These are phyloP conservation scores for Nettapus auritus DNA, from an alignment of 2,113 vertebrate genomes.

Conservation along the genomic window DNA sequence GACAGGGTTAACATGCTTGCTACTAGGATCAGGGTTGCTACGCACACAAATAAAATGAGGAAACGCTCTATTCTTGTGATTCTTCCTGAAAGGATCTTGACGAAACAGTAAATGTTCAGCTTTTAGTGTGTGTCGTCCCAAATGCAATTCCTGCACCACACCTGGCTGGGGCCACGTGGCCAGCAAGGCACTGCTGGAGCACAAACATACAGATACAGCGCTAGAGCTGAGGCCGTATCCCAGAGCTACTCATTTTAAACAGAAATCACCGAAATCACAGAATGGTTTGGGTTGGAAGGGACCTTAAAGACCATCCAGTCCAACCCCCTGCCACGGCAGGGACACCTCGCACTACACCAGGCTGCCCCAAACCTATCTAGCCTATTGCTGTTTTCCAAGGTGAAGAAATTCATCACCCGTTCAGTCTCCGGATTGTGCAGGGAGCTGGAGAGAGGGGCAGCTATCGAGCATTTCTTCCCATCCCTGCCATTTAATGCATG, in stretches of 20 bases:
- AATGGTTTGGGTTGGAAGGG: too few species aligned
- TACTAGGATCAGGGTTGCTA: not conserved
- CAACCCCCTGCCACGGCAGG: too few species aligned
- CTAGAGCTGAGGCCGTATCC: not conserved
- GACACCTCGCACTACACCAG: too few species aligned
- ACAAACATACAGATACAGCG: not conserved
- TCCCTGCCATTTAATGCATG: not conserved
- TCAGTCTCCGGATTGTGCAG: not conserved
- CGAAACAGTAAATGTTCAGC: not conserved
- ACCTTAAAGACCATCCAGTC: too few species aligned
- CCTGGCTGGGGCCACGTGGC: accelerated
- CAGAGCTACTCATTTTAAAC: not conserved
- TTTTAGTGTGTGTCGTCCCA: not conserved
- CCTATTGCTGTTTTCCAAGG: not conserved
- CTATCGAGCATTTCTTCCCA: not conserved
- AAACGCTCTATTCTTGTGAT: not conserved
- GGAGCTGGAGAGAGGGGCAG: not conserved
- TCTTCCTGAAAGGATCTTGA: not conserved
- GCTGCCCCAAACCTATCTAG: too few species aligned
- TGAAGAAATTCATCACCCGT: not conserved
- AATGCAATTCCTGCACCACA: not conserved
- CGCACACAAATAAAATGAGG: not conserved
- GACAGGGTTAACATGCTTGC: not conserved
- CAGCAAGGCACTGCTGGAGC: not conserved
- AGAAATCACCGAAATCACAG: not conserved